Conservation (phyloP, 2,797 vertebrate genomes). For the Cuniculus paca region DNA sequence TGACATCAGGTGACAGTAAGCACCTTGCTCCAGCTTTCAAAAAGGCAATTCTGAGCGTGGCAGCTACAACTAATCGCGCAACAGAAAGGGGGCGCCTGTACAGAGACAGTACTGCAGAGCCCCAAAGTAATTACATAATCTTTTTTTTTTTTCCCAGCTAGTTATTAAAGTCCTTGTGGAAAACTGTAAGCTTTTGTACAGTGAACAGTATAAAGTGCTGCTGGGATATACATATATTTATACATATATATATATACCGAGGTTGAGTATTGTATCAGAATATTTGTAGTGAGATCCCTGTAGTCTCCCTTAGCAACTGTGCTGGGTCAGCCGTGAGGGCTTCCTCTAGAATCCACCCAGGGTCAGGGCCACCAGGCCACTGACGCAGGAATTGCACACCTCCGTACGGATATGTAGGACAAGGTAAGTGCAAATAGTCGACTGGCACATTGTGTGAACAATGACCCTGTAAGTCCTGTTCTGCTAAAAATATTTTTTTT, state of each 20-base stretch:
- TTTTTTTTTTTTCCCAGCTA: constrained; percentile 88
- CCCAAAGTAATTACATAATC: constrained; percentile 91
- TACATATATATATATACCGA: constrained; percentile 95
- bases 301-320: constrained; percentile 94
- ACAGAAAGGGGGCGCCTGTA: constrained; percentile 92
- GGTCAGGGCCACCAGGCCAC: constrained; percentile 93
- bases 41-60: constrained; percentile 97
- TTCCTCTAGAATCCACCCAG: constrained; percentile 92
- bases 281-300: constrained; percentile 96
- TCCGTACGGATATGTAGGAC: constrained; percentile 97
- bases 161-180: constrained; percentile 91
- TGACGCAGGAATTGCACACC: constrained; percentile 97
- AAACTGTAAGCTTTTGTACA: constrained; percentile 96
- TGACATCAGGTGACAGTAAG: constrained; percentile 94
- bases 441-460: constrained; percentile 99
- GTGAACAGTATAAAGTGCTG: constrained; percentile 99
- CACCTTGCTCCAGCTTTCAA: constrained; percentile 97
- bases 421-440: constrained; percentile 99
- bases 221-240: constrained; percentile 95
- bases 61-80: constrained; percentile 94
- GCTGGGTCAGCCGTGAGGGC: constrained; percentile 89
- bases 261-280: constrained; percentile 93
- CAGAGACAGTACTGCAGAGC: constrained; percentile 90
- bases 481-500: constrained; percentile 99
- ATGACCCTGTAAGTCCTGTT: constrained; percentile 99